A percentile compares a stretch with the other conserved stretches of the same genome.
These are phyloP conservation scores for Electrophaes corylata DNA, from an alignment of 2,888 invertebrate species.

Conservation along the genomic window DNA sequence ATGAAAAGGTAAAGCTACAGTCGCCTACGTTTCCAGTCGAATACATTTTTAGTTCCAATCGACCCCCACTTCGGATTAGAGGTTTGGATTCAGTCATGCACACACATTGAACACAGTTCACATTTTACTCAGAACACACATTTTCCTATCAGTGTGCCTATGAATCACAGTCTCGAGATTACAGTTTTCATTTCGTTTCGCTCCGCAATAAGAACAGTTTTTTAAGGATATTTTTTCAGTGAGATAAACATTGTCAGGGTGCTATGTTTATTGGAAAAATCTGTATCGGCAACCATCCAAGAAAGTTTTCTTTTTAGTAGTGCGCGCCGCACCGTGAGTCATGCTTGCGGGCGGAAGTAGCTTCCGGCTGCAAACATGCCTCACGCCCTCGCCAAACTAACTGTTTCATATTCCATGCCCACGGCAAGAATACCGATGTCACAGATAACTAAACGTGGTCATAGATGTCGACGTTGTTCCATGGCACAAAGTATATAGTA, in stretches of 20 bases:
- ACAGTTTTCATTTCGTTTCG: not conserved
- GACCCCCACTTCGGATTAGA: too few relatives aligned
- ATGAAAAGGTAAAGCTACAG: too few relatives aligned
- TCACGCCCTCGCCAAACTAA: conserved; percentile 35
- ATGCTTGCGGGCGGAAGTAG: conserved; percentile 52
- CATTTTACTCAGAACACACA: too few relatives aligned
- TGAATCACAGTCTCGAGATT: too few relatives aligned
- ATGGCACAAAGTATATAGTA: not conserved
- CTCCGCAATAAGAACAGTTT: not conserved
- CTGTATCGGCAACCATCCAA: conserved; percentile 29
- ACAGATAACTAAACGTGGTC: conserved; percentile 9
- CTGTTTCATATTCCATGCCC: conserved; percentile 33
- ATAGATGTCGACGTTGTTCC: not conserved
- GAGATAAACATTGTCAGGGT: not conserved
- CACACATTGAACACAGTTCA: too few relatives aligned
- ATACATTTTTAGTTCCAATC: too few relatives aligned
- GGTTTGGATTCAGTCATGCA: too few relatives aligned
- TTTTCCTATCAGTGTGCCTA: too few relatives aligned
- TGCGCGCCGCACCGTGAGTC: conserved; percentile 39
- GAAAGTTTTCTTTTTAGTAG: conserved; percentile 33
- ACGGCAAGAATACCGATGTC: conserved; percentile 2
- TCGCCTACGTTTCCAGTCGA: too few relatives aligned
- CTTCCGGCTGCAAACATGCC: conserved; percentile 56
- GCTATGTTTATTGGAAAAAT: conserved; percentile 25
- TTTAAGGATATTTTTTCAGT: not conserved